Evolutionary conservation across 1,140 invertebrate species (phyloP).

Genomic region (Habropoda laboriosa): DNA sequence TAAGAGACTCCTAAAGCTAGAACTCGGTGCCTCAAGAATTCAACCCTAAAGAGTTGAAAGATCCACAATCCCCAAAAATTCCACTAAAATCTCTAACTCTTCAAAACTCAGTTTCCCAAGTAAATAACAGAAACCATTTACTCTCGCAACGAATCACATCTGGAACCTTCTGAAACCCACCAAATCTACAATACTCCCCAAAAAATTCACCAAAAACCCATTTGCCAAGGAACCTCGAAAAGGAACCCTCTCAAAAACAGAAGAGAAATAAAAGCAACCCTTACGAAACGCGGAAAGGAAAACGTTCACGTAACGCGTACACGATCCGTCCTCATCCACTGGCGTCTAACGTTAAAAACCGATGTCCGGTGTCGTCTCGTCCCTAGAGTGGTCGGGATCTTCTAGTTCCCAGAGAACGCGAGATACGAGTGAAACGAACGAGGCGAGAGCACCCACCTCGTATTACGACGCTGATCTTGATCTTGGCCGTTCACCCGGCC

Average conservation of each 20-base stretch:
- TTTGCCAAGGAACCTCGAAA: not conserved
- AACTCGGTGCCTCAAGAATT: too few relatives aligned
- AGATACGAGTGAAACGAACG: slow-evolving; percentile 55
- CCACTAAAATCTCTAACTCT: too few relatives aligned
- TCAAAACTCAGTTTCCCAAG: too few relatives aligned
- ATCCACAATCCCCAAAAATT: too few relatives aligned
- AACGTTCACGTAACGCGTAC: not conserved
- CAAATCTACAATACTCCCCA: too few relatives aligned
- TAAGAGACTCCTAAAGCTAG: too few relatives aligned
- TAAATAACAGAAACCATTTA: too few relatives aligned
- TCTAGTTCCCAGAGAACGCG: not conserved
- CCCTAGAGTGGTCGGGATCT: not conserved
- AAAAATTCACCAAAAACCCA: too few relatives aligned
- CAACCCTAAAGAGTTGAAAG: too few relatives aligned
- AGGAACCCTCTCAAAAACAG: not conserved
- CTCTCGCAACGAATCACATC: too few relatives aligned
- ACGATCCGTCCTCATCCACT: not conserved
- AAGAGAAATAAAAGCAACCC: not conserved
- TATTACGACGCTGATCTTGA: slow-evolving; percentile 59
- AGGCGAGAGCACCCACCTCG: slow-evolving; percentile 26
- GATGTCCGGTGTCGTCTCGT: not conserved
- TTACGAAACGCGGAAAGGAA: not conserved
- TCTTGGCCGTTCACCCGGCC: slow-evolving; percentile 63
- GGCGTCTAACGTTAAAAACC: not conserved
- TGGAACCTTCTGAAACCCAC: too few relatives aligned